These are phyloP conservation scores for Spicauda simplicius DNA, from an alignment of 2,888 invertebrate genomes.

Conservation along the genomic window DNA sequence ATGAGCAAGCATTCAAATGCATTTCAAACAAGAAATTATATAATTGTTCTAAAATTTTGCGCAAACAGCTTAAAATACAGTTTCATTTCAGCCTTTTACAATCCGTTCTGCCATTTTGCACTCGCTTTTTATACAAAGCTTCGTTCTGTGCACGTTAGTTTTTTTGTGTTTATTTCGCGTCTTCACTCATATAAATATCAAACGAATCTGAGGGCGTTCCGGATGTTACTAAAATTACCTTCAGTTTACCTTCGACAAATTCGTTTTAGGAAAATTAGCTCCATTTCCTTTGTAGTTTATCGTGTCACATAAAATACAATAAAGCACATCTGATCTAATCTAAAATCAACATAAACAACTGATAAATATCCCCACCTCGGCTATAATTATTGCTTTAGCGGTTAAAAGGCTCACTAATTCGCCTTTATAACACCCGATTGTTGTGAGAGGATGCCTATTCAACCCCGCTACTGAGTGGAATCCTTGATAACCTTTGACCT, in stretches of 20 bases:
- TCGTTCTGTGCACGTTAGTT: constrained; percentile 45
- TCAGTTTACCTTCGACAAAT: constrained; percentile 12
- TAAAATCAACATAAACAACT: constrained; percentile 4
- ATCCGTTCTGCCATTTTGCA: constrained; percentile 60
- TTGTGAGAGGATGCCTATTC: constrained; percentile 60
- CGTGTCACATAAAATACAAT: not conserved
- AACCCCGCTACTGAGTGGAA: constrained; percentile 56
- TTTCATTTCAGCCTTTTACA: constrained; percentile 54
- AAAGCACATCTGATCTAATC: not conserved
- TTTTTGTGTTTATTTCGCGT: constrained; percentile 53
- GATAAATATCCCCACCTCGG: constrained; percentile 18
- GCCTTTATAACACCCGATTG: constrained; percentile 61
- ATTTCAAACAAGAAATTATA: constrained; percentile 25
- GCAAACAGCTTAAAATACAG: constrained; percentile 44
- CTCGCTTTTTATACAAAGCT: constrained; percentile 52
- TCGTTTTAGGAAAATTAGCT: constrained; percentile 7
- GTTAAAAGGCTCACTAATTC: constrained; percentile 59
- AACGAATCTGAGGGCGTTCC: constrained; percentile 40
- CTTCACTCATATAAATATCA: constrained; percentile 48
- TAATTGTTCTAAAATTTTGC: constrained; percentile 37
- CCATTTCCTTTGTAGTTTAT: not conserved
- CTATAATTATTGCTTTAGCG: constrained; percentile 53
- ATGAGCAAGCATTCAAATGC: not conserved
- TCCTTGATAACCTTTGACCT: constrained; percentile 61
- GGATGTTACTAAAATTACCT: constrained; percentile 27